Evolutionary conservation across 2,888 invertebrate genomes (phyloP), one percentile per base, ranked within the genome.

Genomic region (Ametastegia equiseti): DNA sequence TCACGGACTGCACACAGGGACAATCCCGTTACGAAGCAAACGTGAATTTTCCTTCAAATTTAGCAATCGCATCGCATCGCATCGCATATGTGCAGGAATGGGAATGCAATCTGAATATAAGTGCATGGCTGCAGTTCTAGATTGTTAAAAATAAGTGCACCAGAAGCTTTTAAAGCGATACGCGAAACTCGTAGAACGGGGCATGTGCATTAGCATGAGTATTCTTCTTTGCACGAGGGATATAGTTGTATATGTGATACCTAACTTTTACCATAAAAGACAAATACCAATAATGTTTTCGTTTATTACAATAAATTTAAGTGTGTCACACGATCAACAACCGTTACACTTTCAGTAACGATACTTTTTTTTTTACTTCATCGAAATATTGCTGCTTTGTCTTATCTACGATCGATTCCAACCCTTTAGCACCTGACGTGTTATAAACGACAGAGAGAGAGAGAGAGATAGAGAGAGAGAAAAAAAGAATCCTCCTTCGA

Each of bases 1-100:
- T 77, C 78, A 27, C 63, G 78, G 78, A 78, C 78, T 78, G 78
- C 60, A 78, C 78, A 78, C 39, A 78, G 78, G 54, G 78, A 60
- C 78, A 39, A 39, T 36, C 39, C 67, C 15, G 30, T 60, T 60
- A 54, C 11, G 13, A 71, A 71, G 47, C 45, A 71, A 71, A 50
- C 39, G 75, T 75, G 75, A 54, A 75, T 54, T 50, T n/a, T 54
- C 23, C 36, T 75, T 33, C 7, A 27, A 27, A 27, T 47, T 27
- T 71, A 71, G 23, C 30, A 15, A 30, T 45, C 13, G 45, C 45
- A 71, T 7, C 27, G 45, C n/a, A n/a, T n/a, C n/a, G n/a, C n/a
- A n/a, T n/a, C n/a, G n/a, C n/a, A n/a, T n/a, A 45, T 45, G 23
- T 45, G 47, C n/a, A n/a, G n/a, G 23, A 30, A 47, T 71, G 71